Base-by-base conservation (phyloP, 2,888 invertebrate species). In the Danaus chrysippus region DNA sequence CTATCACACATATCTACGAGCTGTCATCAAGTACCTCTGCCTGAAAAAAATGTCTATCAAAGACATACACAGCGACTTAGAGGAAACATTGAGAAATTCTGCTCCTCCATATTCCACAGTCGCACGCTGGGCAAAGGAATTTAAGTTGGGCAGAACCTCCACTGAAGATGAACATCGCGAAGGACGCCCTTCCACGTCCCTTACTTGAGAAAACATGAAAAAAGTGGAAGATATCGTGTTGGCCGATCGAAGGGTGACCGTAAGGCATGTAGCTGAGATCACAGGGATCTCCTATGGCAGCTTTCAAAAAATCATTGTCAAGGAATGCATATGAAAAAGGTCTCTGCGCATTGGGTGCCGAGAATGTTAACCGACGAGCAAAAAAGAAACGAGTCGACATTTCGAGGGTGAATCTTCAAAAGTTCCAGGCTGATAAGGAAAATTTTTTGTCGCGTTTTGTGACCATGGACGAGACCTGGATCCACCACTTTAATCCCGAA, bases 381-480 rank as follows among this genome's bases (percentile, higher is more conserved):
- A 43, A 44, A 12, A 10, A 9, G n/a, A 44, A 44, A 44, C 44
- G 44, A 44, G 12, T 44, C 10, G 6, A 44, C 44, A 69, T 66
- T 52, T 68, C 65, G 17, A 66, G 58, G 10, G 13, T 19, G 17
- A 61, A 60, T 64, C 44, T 44, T n/a, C 57, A 58, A 58, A 66
- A 64, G 56, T 64, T 62, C 34, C 63, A 63, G 54, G 60, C 58
- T 10, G 63, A 66, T 10, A 41, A 61, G n/a, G 60, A 62, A 42
- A 41, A 19, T 55, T 66, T 70, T 67, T 68, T 67, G 58, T 44
- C 55, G 19, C 65, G 68, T 46, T 70, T 71, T 41, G 62, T 70
- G 56, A 69, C 68, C 52, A 66, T 67, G 66, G 70, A 69, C 53
- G 65, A 70, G 59, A 70, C 68, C n/a, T 70, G 66, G 67, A 55